Evolutionary conservation across 2,797 vertebrate genomes (phyloP).

Genomic region (Odontamblyopus lacepedii): DNA sequence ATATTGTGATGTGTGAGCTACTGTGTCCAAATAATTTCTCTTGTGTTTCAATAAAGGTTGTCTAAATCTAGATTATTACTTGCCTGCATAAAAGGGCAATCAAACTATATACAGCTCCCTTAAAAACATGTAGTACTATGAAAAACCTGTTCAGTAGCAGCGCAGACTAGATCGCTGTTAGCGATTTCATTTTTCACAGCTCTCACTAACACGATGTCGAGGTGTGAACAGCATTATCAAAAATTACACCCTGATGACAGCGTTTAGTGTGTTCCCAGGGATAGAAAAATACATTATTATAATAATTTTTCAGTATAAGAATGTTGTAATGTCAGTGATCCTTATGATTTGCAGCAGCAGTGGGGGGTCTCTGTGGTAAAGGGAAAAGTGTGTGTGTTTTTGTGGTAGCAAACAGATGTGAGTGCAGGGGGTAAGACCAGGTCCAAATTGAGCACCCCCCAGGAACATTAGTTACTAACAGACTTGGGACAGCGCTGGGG

Average conservation of each 20-base stretch:
- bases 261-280: background rate
- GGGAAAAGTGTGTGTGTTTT: slow-evolving; percentile 35
- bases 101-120: background rate
- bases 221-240: background rate
- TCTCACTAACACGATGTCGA: background rate
- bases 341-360: slow-evolving; percentile 23
- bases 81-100: background rate
- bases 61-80: too few relatives aligned
- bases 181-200: background rate
- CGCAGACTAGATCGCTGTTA: background rate
- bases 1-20: too few relatives aligned
- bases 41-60: too few relatives aligned
- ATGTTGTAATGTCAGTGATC: background rate
- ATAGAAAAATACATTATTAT: background rate
- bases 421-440: slow-evolving; percentile 66
- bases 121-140: background rate
- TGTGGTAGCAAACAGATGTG: slow-evolving; percentile 66
- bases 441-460: slow-evolving; percentile 61
- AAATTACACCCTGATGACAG: background rate
- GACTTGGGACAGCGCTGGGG: slow-evolving; percentile 34
- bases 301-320: background rate
- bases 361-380: slow-evolving; percentile 30
- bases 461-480: slow-evolving; percentile 58
- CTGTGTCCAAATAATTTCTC: too few relatives aligned
- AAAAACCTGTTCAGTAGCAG: background rate